Conservation (phyloP, 2,797 vertebrate species). For the Clarias fuscus region DNA sequence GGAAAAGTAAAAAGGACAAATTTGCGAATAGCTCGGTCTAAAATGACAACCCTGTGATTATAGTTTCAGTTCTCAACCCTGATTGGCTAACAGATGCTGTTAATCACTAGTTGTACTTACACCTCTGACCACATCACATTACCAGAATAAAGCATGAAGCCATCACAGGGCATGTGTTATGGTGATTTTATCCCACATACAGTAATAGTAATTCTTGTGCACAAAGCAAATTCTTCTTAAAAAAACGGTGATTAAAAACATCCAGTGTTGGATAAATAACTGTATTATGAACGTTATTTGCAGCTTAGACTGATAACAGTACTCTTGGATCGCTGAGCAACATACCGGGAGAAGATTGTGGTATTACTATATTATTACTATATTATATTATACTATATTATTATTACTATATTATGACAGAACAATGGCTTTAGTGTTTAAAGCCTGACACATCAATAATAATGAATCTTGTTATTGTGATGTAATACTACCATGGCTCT, state of each 20-base stretch:
- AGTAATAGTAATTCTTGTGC: background rate
- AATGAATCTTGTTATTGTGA: background rate
- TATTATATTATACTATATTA: too few species aligned
- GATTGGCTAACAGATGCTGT: background rate
- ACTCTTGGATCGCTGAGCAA: background rate
- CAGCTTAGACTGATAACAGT: background rate
- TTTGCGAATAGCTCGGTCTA: slow-evolving; percentile 43
- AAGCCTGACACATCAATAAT: background rate
- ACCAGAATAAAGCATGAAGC: background rate
- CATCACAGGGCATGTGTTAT: background rate
- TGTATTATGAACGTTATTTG: background rate
- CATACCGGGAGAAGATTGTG: background rate
- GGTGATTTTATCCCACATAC: background rate
- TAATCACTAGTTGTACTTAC: background rate
- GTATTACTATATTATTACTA: background rate
- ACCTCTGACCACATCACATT: background rate
- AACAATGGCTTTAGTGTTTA: background rate
- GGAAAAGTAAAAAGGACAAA: slow-evolving; percentile 32
- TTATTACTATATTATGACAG: background rate
- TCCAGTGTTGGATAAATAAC: background rate
- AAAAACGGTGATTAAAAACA: background rate
- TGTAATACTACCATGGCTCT: background rate
- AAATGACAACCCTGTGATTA: slow-evolving; percentile 49
- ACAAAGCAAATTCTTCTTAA: background rate
- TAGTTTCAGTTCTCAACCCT: background rate